Evolutionary conservation across 2,797 vertebrate genomes (phyloP), one percentile per base, ranked within the genome.

Genomic region (Centroberyx gerrardi): DNA sequence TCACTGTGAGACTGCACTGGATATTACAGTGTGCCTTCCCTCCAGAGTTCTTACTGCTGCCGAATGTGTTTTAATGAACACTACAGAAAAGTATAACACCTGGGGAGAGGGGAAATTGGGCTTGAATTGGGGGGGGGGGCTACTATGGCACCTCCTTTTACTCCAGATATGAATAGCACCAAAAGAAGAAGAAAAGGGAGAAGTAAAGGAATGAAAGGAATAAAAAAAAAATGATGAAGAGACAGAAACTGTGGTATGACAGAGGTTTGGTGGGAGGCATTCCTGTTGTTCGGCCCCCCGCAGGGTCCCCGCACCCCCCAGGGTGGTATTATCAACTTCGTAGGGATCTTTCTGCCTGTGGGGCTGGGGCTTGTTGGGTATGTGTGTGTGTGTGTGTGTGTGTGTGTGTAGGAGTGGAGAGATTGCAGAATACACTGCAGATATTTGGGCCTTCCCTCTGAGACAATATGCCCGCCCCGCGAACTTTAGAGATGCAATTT

Each of bases 1-100:
- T 84, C 78, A 1, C 77, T 0, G 38, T 59, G 56, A 56, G 62
- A 72, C 84, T 48, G 71, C 15, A 76, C 70, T 81, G 87, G 68
- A 89, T 90, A 88, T 90, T 87, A 82, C 76, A 83, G 49, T 48
- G 55, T 78, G 66, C 77, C 78, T 69, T 87, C 87, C 87, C 89
- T 40, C 74, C 78, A 83, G 88, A 87, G 87, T 82, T 80, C 64
- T 87, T 76, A 78, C 85, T 59, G 85, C 88, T 78, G 85, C 87
- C 85, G 80, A 84, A 81, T 78, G 79, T 72, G 77, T 90, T 93
- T 92, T 93, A 93, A 93, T 93, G 90, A 93, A 90, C 84, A 86
- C 82, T 77, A 83, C 72, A 69, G 81, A 80, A 63, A 78, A 83
- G 85, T 83, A 68, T 76, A 83, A 90, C 86, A 91, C 91, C 88